A percentile compares a stretch with the other conserved stretches of the same genome.
phyloP scores from a whole-genome alignment of 1,140 invertebrate genomes.

The Physella acuta region DNA sequence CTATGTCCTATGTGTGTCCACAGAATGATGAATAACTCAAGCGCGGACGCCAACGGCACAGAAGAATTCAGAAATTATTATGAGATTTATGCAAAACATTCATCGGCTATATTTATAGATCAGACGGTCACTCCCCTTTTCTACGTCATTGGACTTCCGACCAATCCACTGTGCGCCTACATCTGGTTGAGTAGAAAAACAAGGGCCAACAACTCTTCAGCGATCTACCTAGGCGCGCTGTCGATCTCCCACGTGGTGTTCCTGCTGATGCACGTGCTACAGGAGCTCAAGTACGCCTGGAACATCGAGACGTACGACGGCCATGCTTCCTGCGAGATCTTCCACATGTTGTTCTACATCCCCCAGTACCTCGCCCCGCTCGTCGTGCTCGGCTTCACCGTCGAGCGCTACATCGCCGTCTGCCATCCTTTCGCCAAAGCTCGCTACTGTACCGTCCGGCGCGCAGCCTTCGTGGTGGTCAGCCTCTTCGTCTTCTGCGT shows the following conservation, averaged over 20 bases:
- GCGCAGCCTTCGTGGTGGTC: conserved; percentile 70
- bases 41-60: no score
- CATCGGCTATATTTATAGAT: conserved; percentile 36
- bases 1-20: no score
- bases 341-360: conserved; percentile 45
- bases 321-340: conserved; percentile 50
- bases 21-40: conserved; percentile 9
- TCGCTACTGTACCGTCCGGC: conserved; percentile 74
- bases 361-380: conserved; percentile 57
- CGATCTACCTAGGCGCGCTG: conserved; percentile 53
- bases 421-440: conserved; percentile 85
- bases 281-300: conserved; percentile 53
- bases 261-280: conserved; percentile 45
- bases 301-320: conserved; percentile 41
- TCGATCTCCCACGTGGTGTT: conserved; percentile 50
- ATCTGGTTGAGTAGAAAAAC: conserved; percentile 51
- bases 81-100: no score
- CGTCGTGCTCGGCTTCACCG: conserved; percentile 75
- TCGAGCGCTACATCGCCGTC: conserved; percentile 93
- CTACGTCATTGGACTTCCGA: conserved; percentile 51
- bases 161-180: conserved; percentile 46
- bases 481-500: conserved; percentile 34
- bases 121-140: conserved; percentile 42
- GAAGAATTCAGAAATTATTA: no score
- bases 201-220: conserved; percentile 48